A percentile compares a stretch with the other conserved stretches of the same genome.
Evolutionary conservation across 2,113 vertebrate species (phyloP).

Genomic region (Brachypodius melanocephalos): DNA sequence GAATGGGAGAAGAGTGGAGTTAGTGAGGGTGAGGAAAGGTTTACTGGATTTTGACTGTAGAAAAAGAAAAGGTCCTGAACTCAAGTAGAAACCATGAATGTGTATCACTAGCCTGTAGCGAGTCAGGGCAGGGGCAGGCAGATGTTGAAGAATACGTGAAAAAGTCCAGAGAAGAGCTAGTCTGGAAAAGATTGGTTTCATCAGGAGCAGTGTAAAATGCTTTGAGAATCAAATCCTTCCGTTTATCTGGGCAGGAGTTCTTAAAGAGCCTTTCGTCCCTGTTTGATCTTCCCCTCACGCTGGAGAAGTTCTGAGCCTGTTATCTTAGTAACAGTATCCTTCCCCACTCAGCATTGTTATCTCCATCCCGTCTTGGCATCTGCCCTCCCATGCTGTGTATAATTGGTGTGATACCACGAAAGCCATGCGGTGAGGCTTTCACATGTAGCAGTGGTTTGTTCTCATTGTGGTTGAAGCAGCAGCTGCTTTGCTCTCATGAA

Average conservation of each 20-base stretch:
- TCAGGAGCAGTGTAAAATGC: background rate
- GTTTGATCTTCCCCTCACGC: background rate
- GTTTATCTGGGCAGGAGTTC: background rate
- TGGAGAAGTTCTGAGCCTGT: background rate
- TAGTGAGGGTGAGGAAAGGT: background rate
- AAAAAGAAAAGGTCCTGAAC: background rate
- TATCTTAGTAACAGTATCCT: background rate
- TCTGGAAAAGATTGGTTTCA: background rate
- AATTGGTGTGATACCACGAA: background rate
- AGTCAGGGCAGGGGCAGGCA: accelerated
- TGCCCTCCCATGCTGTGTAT: background rate
- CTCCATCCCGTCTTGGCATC: background rate
- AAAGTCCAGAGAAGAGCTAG: background rate
- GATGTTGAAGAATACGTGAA: background rate
- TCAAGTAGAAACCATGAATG: background rate
- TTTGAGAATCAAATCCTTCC: background rate
- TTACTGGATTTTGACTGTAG: background rate
- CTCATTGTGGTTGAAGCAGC: background rate
- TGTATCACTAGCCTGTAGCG: background rate
- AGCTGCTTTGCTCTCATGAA: background rate
- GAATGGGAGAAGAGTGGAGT: background rate
- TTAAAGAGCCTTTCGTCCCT: background rate
- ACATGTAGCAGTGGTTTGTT: background rate
- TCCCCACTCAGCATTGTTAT: background rate
- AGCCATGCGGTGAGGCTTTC: accelerated